phyloP scores from a whole-genome alignment of 2,113 vertebrate species.

The Seriola quinqueradiata region DNA sequence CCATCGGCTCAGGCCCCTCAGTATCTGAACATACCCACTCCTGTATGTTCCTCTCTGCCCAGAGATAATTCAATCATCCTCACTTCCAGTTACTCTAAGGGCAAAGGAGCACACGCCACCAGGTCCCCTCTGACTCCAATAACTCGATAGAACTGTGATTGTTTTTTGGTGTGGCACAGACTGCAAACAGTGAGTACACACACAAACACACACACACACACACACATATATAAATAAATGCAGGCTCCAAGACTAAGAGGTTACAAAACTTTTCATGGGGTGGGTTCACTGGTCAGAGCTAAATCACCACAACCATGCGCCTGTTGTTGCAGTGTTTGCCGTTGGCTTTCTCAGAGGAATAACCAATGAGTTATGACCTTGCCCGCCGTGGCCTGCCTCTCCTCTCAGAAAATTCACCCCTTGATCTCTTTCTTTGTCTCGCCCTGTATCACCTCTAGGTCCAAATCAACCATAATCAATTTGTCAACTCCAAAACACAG shows the following conservation, averaged over 20 bases:
- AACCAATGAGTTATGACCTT: slow-evolving; percentile 49
- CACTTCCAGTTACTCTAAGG: slow-evolving; percentile 71
- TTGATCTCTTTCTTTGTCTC: slow-evolving; percentile 46
- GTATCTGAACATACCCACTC: slow-evolving; percentile 60
- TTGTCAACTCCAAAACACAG: slow-evolving; percentile 62
- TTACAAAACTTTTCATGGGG: neutral
- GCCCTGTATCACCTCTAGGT: slow-evolving; percentile 26
- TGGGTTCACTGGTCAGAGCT: slow-evolving; percentile 16
- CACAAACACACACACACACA: slow-evolving; percentile 1
- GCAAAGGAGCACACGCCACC: slow-evolving; percentile 50
- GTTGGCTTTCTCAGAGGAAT: slow-evolving; percentile 32
- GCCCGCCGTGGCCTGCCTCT: slow-evolving; percentile 1
- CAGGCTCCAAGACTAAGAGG: slow-evolving; percentile 19
- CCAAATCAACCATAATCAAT: slow-evolving; percentile 63
- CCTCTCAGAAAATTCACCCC: slow-evolving; percentile 3
- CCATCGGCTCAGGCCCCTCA: slow-evolving; percentile 45
- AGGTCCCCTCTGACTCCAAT: slow-evolving; percentile 54
- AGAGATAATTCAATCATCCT: slow-evolving; percentile 74
- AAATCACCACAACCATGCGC: neutral
- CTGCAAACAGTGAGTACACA: slow-evolving; percentile 7
- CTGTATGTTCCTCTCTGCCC: slow-evolving; percentile 68
- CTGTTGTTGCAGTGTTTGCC: slow-evolving; percentile 28
- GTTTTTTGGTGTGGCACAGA: slow-evolving; percentile 25
- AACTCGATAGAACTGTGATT: slow-evolving; percentile 72
- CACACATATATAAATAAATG: slow-evolving; percentile 18